Evolutionary conservation across 1,140 invertebrate species (phyloP), one percentile per base, ranked within the genome.

Genomic region (Drosophila lacertosa): DNA sequence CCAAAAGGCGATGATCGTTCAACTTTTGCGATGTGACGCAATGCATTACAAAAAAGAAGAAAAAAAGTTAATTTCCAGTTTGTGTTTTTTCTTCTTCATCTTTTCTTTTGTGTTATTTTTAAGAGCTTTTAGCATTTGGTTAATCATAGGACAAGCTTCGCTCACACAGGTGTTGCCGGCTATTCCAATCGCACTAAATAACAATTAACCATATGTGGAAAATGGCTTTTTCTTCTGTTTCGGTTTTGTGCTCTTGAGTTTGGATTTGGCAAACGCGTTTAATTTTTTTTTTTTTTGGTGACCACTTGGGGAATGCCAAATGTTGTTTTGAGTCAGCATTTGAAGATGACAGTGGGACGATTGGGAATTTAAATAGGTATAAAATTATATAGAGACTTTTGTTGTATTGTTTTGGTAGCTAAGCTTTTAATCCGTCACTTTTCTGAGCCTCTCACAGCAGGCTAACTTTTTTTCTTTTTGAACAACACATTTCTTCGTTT

Each of bases 171-270:
- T 84, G 73, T 74, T 74, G 81, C 67, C 62, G 65, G 37, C 77
- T 77, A 32, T 45, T 42, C 18, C 45, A 63, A 60, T 48, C 74
- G 39, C 81, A 88, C 81, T 81, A 86, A 86, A 86, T 88, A 81
- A 74, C 82, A 86, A 86, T 81, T 86, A 88, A 45, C 77, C 47
- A 54, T 50, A 88, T 68, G 76, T 45, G 81, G 82, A 7, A 55
- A 65, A 60, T 57, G 33, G 32, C 16, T 13, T 73, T 63, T 57
- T 55, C 20, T 44, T 54, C 9, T 33, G 7, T 33, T 10, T 51
- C 47, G 13, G 11, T 39, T 5, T 39, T 40, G 44, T 60, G 29
- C 16, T 22, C 29, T 74, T 47, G 33, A 59, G 10, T 37, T 37
- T 53, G 24, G 44, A 55, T 54, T 78, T 55, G 80, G 76, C 48